These are phyloP conservation scores for Heterocephalus glaber DNA, from an alignment of 2,113 vertebrate genomes.

Conservation along the genomic window DNA sequence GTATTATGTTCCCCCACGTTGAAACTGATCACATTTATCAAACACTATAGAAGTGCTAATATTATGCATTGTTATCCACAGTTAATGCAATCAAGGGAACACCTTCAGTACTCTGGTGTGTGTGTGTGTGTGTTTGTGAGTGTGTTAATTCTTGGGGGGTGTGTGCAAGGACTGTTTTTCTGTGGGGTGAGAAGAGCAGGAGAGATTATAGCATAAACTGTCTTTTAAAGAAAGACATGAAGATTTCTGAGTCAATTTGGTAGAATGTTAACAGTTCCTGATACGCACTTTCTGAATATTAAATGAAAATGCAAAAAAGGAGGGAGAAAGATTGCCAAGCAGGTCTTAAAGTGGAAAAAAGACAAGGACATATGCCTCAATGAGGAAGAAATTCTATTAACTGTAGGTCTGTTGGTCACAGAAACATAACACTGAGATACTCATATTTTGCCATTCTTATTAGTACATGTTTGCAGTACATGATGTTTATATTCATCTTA, in stretches of 20 bases:
- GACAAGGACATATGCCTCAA: not conserved
- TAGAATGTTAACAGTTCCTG: not conserved
- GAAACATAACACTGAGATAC: not conserved
- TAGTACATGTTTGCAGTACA: not conserved
- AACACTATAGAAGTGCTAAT: constrained; percentile 77
- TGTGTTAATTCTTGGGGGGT: not conserved
- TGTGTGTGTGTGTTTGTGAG: not conserved
- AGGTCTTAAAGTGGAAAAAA: not conserved
- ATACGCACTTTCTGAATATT: not conserved
- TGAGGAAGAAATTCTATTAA: not conserved
- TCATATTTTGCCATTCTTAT: not conserved
- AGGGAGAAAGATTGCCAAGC: not conserved
- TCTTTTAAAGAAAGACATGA: not conserved
- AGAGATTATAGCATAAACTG: not conserved
- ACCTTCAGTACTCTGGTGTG: constrained; percentile 45
- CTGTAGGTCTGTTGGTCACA: not conserved
- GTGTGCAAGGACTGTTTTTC: constrained; percentile 47
- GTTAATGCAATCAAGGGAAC: constrained; percentile 81
- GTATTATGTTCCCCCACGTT: constrained; percentile 63
- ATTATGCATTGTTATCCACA: constrained; percentile 77
- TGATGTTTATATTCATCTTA: not conserved
- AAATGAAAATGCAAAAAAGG: constrained; percentile 8
- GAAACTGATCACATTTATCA: constrained; percentile 81
- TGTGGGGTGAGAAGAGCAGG: constrained; percentile 6
- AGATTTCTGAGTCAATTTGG: not conserved